Base-by-base conservation (phyloP, 2,888 invertebrate species). In the Cheilosia vernalis region DNA sequence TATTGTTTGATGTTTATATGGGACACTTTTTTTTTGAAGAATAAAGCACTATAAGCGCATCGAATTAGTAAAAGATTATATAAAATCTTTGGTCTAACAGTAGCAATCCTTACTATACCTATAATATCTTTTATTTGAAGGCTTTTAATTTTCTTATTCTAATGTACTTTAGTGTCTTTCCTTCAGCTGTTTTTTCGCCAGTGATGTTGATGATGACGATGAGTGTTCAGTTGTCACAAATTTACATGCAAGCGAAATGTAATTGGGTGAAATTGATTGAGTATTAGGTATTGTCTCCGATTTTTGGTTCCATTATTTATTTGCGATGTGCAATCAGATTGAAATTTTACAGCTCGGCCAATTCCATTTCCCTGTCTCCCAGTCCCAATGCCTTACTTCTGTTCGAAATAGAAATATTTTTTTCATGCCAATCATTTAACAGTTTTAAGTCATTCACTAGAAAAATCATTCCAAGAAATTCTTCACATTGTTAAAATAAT, bases 11-110 rank as follows among this genome's bases (percentile, higher is more conserved):
- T 27, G 24, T 51, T 49, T 10, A n/a, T 55, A 21, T 44, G 9
- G 15, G 53, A n/a, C n/a, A 21, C 33, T 17, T 13, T 19, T 55
- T 30, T 10, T 42, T 67, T 53, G 80, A 74, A 81, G 74, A 61
- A 72, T 66, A 77, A 77, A 77, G 70, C 64, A 70, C 53, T 60
- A 58, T 37, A 53, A 69, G 64, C 74, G 42, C 21, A 58, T 15
- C 15, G 40, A 21, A 17, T 19, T 33, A 44, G 55, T 67, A 55
- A 30, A 55, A 67, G 77, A 64, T 61, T 72, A 72, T 61, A 60
- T 58, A 70, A 69, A 78, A 61, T 78, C 83, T 83, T 83, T 83
- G 83, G 83, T 73, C 83, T 83, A 73, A 67, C 73, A 83, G 69
- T 67, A 67, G 83, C 83, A 83, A 73, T 78, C 63, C 60, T 73